Base-by-base conservation (phyloP, 2,113 vertebrate species). In the Bubo bubo region DNA sequence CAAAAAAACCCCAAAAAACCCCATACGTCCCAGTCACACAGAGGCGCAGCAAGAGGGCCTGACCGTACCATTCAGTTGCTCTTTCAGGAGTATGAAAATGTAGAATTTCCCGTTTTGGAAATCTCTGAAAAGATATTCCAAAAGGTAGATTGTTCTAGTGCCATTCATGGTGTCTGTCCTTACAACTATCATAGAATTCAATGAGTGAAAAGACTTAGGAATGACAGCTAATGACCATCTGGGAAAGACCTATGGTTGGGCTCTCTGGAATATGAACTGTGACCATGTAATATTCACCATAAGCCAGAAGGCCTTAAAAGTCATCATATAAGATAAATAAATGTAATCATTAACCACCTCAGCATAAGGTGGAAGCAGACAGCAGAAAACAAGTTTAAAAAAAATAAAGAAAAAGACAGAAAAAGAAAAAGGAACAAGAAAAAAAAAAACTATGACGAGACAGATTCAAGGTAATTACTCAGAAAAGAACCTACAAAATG, bases 31-130 rank as follows among this genome's bases (percentile, higher is more conserved):
- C 43, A 39, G 37, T 43, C 62, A 71, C 52, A 58, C 18, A 72
- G 87, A 96, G 52, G 74, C 79, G 62, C n/a, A 97, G 80, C n/a
- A 80, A 95, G 49, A 83, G 39, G 26, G 13, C 14, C 32, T 49
- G 39, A 53, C 34, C 4, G 2, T 21, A 52, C 9, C 37, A 52
- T 27, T 67, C 28, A 63, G 50, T 56, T 18, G 34, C 5, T 77
- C 73, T 50, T 86, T 71, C 45, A 37, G 28, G 14, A 91, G 14
- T 14, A 80, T 1, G 5, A 64, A 64, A 87, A 62, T 49, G 35
- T 37, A 43, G 35, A 86, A 66, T 45, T 91, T 88, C 60, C 41
- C 60, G 34, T 4, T 89, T 66, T 39, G 66, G 32, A 80, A 76
- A 83, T 63, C n/a, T 62, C 70, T 86, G 47, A 62, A 59, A 58